phyloP scores from a whole-genome alignment of 64 coral and sea anemone genomes.

The Montipora sp. region DNA sequence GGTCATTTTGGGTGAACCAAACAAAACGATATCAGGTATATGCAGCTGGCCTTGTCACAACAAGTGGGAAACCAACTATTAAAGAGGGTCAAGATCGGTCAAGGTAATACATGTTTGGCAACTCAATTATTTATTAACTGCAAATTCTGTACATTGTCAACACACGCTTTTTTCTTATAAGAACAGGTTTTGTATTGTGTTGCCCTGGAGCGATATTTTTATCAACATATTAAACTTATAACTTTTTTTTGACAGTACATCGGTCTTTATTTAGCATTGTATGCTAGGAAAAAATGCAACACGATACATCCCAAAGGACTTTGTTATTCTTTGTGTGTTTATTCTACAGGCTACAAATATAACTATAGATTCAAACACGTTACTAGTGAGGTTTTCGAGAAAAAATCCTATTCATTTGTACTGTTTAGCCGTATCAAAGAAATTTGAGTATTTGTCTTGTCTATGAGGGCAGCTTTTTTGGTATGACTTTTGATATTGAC shows the following conservation, averaged over 20 bases:
- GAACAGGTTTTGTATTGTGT: not conserved
- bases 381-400: not conserved
- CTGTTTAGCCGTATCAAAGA: not conserved
- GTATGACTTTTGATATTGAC: not conserved
- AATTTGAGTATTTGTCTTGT: not conserved
- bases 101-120: no score
- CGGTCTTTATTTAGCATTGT: not conserved
- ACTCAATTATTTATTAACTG: no score
- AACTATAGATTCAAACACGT: no score
- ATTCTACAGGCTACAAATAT: no score
- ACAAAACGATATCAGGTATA: no score
- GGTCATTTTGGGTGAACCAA: no score
- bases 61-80: no score
- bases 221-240: not conserved
- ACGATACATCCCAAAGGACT: not conserved
- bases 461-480: not conserved
- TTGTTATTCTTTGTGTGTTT: not conserved
- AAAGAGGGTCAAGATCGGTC: no score
- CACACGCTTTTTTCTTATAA: not conserved
- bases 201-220: not conserved
- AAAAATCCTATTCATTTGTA: constrained; percentile 1
- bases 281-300: not conserved
- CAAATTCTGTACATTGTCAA: no score
- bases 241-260: not conserved
- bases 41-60: no score